Conservation (phyloP, 2,113 vertebrate genomes). For the Ceyx melanurus region DNA sequence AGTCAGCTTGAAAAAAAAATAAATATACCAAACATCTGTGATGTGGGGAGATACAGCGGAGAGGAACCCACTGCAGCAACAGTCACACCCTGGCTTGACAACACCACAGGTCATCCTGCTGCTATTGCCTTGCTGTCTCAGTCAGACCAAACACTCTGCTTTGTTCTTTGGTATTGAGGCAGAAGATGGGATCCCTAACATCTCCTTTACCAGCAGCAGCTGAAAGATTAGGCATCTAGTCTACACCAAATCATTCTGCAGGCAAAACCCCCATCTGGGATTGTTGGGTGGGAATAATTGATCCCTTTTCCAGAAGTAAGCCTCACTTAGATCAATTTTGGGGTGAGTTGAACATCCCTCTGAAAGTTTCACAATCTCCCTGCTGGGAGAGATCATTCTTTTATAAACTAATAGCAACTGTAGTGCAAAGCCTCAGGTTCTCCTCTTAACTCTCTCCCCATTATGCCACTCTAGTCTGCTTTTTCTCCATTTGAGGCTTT, state of each 20-base stretch:
- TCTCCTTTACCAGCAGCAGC: not conserved
- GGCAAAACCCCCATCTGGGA: not conserved
- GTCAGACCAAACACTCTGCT: not conserved
- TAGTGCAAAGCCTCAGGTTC: not conserved
- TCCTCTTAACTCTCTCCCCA: not conserved
- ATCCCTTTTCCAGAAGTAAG: not conserved
- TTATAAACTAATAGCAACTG: not conserved
- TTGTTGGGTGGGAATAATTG: not conserved
- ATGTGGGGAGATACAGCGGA: not conserved
- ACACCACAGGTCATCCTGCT: not conserved
- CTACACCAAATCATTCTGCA: not conserved
- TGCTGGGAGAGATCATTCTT: not conserved
- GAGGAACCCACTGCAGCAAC: not conserved
- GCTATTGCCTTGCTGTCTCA: not conserved
- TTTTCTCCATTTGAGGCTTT: not conserved
- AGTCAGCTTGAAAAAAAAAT: not conserved
- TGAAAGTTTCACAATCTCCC: not conserved
- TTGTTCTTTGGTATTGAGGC: not conserved
- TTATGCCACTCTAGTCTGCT: not conserved
- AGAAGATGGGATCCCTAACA: not conserved
- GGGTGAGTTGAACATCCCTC: not conserved
- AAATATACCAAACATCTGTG: not conserved
- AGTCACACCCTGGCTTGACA: accelerated
- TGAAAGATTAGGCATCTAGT: not conserved
- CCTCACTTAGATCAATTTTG: not conserved